phyloP scores from a whole-genome alignment of 2,797 vertebrate genomes.

The Ataeniobius toweri region DNA sequence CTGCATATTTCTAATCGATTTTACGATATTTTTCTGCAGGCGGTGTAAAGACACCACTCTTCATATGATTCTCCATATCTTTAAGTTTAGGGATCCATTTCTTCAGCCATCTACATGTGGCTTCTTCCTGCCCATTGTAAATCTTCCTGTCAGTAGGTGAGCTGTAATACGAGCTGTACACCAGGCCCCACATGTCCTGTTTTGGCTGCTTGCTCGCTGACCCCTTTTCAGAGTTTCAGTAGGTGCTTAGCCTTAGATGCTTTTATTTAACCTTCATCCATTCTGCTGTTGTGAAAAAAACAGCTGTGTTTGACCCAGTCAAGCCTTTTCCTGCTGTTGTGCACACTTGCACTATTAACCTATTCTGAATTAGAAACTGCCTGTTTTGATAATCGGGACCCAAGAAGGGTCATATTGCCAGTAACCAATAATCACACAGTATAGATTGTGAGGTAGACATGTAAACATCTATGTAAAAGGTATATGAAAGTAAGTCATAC shows the following conservation, averaged over 20 bases:
- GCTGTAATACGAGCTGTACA: not conserved
- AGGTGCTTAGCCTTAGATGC: not conserved
- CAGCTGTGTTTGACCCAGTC: not conserved
- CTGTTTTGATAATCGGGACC: not conserved
- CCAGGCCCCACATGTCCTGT: conserved; percentile 6
- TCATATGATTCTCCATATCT: not conserved
- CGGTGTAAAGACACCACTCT: not conserved
- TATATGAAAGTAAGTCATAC: not conserved
- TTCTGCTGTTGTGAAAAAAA: not conserved
- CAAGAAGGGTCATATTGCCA: not conserved
- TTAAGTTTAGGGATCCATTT: not conserved
- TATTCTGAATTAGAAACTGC: not conserved
- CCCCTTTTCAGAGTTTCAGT: not conserved
- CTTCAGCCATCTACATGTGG: not conserved
- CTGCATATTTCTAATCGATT: not conserved
- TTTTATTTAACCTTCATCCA: not conserved
- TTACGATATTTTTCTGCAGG: not conserved
- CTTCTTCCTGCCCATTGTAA: conserved; percentile 9
- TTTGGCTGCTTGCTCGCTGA: conserved; percentile 7
- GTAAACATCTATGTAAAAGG: not conserved
- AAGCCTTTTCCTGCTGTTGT: too few relatives aligned
- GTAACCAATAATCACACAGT: not conserved
- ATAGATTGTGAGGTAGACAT: not conserved
- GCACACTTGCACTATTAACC: too few relatives aligned
- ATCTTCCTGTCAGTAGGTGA: conserved; percentile 10